Conservation (phyloP, 2,888 invertebrate species). For the Mystacides longicornis region DNA sequence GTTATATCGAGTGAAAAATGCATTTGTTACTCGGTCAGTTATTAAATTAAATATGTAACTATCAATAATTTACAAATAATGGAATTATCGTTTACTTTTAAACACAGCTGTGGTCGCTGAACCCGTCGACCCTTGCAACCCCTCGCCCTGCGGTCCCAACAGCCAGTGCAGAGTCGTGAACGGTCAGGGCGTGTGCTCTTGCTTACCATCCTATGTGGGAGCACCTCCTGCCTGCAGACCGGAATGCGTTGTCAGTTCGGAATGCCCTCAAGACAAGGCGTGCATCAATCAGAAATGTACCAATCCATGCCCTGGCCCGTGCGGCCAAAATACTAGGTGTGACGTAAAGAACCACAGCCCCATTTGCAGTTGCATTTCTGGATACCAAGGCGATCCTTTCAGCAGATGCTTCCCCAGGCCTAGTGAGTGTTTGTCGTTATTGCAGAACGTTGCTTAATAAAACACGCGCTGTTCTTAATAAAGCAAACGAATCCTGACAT, state of each 20-base stretch:
- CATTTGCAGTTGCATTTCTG: slow-evolving; percentile 61
- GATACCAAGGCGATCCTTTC: slow-evolving; percentile 62
- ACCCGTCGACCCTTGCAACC: slow-evolving; percentile 51
- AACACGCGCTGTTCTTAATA: no score
- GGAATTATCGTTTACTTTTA: slow-evolving; percentile 4
- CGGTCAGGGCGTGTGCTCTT: slow-evolving; percentile 67
- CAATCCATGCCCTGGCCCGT: slow-evolving; percentile 68
- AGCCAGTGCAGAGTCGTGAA: slow-evolving; percentile 65
- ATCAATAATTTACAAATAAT: no score
- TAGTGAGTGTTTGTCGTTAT: slow-evolving; percentile 41
- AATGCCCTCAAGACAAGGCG: slow-evolving; percentile 64
- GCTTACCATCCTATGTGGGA: slow-evolving; percentile 63
- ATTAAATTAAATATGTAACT: background rate
- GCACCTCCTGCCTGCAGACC: slow-evolving; percentile 71
- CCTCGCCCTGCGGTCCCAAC: slow-evolving; percentile 70
- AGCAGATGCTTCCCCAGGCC: slow-evolving; percentile 51
- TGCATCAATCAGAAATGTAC: slow-evolving; percentile 71
- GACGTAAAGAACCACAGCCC: slow-evolving; percentile 73
- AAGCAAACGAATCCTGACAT: no score
- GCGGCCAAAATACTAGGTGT: slow-evolving; percentile 62
- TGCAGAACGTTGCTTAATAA: no score
- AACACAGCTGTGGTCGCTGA: slow-evolving; percentile 13
- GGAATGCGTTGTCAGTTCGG: slow-evolving; percentile 70
- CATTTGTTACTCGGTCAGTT: background rate
- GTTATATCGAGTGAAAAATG: background rate